Evolutionary conservation across 2,113 vertebrate genomes (phyloP).

Genomic region (Lepus americanus): DNA sequence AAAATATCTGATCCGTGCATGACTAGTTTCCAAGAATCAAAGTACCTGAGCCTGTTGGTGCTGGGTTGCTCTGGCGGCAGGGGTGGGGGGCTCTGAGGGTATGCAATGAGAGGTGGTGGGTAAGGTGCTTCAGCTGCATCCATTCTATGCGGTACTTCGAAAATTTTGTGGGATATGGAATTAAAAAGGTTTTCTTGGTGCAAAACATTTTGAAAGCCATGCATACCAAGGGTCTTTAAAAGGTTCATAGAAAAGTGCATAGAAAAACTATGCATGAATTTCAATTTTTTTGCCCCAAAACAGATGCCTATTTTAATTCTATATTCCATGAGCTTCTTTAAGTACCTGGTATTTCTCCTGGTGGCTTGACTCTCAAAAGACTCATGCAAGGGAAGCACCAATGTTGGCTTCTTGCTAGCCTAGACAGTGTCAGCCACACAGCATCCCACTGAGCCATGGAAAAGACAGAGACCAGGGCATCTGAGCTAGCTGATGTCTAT

Average conservation of each 20-base stretch:
- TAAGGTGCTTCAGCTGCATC: background rate
- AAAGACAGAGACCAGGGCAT: background rate
- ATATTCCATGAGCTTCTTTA: too few relatives aligned
- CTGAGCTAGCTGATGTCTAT: background rate
- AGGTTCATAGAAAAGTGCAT: too few relatives aligned
- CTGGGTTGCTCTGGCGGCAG: too few relatives aligned
- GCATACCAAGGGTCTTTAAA: too few relatives aligned
- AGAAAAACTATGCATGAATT: too few relatives aligned
- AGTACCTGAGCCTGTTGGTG: rapidly evolving
- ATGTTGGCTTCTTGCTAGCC: background rate
- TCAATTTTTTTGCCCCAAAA: too few relatives aligned
- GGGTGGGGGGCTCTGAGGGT: background rate
- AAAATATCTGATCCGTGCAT: background rate
- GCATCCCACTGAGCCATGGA: background rate
- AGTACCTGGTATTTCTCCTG: background rate
- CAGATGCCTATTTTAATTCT: too few relatives aligned
- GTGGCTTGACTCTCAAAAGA: background rate
- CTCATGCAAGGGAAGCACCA: background rate
- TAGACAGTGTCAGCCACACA: background rate
- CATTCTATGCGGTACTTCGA: too few relatives aligned
- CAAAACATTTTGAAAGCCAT: too few relatives aligned
- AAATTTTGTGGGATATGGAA: too few relatives aligned
- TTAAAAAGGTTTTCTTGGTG: too few relatives aligned
- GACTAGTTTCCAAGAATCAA: background rate
- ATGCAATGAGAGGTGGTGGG: background rate